Percentiles rank a stretch among this genome's conserved stretches.
phyloP scores from a whole-genome alignment of 2,888 invertebrate species.

The Drosophila parthenogenetica region DNA sequence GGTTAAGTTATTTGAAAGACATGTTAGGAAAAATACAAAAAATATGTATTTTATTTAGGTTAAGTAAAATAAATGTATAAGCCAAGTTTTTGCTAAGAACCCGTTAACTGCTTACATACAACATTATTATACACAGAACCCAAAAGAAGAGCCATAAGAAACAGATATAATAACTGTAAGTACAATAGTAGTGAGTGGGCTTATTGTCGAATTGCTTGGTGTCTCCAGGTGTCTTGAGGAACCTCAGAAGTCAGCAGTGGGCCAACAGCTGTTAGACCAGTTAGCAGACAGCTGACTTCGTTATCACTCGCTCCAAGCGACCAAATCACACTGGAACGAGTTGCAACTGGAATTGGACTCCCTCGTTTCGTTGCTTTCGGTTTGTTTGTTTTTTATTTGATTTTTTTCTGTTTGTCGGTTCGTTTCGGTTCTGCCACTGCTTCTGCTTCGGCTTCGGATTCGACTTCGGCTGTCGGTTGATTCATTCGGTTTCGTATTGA shows the following conservation, averaged over 20 bases:
- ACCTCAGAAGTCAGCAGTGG: neutral
- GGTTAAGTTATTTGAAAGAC: too few relatives aligned
- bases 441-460: constrained; percentile 16
- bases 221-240: neutral
- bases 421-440: neutral
- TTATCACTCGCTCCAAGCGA: constrained; percentile 36
- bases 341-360: constrained; percentile 67
- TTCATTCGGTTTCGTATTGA: constrained; percentile 23
- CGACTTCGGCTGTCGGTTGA: constrained; percentile 29
- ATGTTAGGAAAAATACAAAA: too few relatives aligned
- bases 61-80: too few relatives aligned
- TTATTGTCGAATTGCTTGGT: neutral
- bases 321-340: constrained; percentile 47
- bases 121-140: neutral
- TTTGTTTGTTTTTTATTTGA: too few relatives aligned
- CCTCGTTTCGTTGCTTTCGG: neutral
- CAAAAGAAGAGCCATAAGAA: too few relatives aligned
- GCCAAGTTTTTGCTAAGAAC: too few relatives aligned
- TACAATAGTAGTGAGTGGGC: neutral
- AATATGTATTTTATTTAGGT: too few relatives aligned
- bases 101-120: too few relatives aligned
- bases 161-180: neutral
- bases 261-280: constrained; percentile 63
- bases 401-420: constrained; percentile 10
- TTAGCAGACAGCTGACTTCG: constrained; percentile 50